phyloP scores from a whole-genome alignment of 2,797 vertebrate species.

The Peromyscus attwateri region DNA sequence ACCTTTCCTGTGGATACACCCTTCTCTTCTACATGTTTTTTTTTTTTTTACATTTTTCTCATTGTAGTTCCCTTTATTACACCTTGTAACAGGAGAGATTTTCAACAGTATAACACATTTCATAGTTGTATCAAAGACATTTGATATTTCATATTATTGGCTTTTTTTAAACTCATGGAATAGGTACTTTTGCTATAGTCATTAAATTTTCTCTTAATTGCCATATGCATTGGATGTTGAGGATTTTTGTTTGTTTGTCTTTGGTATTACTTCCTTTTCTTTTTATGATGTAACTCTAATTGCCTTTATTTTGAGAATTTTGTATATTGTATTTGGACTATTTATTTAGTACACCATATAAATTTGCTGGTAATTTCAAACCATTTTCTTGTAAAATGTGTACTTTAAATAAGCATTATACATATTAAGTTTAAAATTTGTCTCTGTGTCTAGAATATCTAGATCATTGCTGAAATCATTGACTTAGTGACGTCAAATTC shows the following conservation, averaged over 20 bases:
- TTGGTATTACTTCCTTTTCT: neutral
- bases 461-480: neutral
- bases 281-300: neutral
- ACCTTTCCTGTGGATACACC: neutral
- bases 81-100: neutral
- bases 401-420: neutral
- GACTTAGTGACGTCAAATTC: neutral
- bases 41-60: neutral
- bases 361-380: conserved; percentile 4
- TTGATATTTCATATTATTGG: neutral
- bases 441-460: neutral
- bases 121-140: neutral
- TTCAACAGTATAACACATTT: neutral
- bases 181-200: neutral
- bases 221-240: neutral
- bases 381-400: neutral
- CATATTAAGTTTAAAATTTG: neutral
- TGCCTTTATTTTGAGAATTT: neutral
- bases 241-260: neutral
- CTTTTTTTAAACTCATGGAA: neutral
- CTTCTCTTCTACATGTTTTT: neutral
- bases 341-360: neutral
- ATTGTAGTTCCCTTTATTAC: neutral
- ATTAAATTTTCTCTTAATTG: neutral
- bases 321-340: neutral